Percentiles rank a stretch among this genome's conserved stretches.
phyloP scores from a whole-genome alignment of 2,888 invertebrate genomes.

The Eupithecia insigniata region DNA sequence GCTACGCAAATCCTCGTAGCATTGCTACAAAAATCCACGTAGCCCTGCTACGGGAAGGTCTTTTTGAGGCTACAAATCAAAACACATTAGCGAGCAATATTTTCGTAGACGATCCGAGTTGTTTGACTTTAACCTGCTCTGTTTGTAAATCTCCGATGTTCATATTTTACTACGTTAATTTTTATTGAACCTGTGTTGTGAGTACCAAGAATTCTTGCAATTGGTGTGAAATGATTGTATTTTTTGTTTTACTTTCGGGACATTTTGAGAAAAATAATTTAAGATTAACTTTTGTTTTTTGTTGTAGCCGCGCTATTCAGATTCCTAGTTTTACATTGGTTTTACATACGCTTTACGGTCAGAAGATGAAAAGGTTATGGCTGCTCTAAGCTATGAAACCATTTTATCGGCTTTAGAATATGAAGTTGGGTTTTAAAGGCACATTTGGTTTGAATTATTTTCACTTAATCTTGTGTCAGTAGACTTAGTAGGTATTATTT shows the following conservation, averaged over 20 bases:
- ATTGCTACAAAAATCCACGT: slow-evolving; percentile 30
- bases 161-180: background rate
- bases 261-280: slow-evolving; percentile 78
- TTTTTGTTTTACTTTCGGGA: slow-evolving; percentile 57
- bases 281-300: slow-evolving; percentile 72
- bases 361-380: slow-evolving; percentile 38
- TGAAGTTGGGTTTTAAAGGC: background rate
- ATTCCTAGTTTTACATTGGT: slow-evolving; percentile 49
- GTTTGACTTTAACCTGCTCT: background rate
- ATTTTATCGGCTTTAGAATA: slow-evolving; percentile 12
- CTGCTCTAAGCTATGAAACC: slow-evolving; percentile 14
- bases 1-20: slow-evolving; percentile 55
- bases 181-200: background rate
- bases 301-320: slow-evolving; percentile 60
- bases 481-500: background rate
- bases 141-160: background rate
- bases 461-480: background rate
- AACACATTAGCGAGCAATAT: slow-evolving; percentile 69
- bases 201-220: background rate
- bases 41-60: slow-evolving; percentile 67
- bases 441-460: background rate
- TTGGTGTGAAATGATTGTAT: background rate
- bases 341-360: slow-evolving; percentile 29
- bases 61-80: slow-evolving; percentile 82
- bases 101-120: slow-evolving; percentile 52